Base-by-base conservation (phyloP, 2,797 vertebrate genomes). In the Allobates femoralis region DNA sequence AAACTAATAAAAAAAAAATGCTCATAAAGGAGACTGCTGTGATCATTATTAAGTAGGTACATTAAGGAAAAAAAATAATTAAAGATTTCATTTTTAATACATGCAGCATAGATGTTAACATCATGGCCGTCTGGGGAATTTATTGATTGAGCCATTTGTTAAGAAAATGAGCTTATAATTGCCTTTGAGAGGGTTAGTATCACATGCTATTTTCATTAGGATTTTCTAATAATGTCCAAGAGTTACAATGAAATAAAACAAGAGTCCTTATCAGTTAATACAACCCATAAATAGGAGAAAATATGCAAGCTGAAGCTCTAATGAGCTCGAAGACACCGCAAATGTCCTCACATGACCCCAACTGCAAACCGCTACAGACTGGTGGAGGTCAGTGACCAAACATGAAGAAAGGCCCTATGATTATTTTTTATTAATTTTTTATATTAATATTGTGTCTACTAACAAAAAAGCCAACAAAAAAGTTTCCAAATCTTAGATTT, bases 131-230 rank as follows among this genome's bases (percentile, higher is more conserved):
- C 86, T 85, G 53, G 83, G 86, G 86, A 88, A 62, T 84, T 64
- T 85, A 85, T 85, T 88, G 86, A 88, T 85, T 67, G 86, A 84
- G 69, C 69, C 77, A 85, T 88, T 88, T 85, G 81, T 88, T 80
- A 75, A 32, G 82, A 88, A 88, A 88, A 88, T 85, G 67, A 88
- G 77, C 69, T 81, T 84, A 73, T 88, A 88, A 88, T 88, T 88
- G 86, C 77, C 50, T 88, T 56, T 55, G 56, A 80, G 86, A 76
- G 58, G 76, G 58, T 76, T 81, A 32, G 81, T 85, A 85, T 88
- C 83, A 64, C 73, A 81, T 51, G 28, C 67, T 67, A 67, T 84
- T 66, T 84, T 85, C 69, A 84, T 88, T 88, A 88, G 50, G 58
- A 76, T 67, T 75, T 80, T 67, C 30, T 85, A 80, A 84, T 85